Base-by-base conservation (phyloP, 1,140 invertebrate species). In the Nasonia giraulti region DNA sequence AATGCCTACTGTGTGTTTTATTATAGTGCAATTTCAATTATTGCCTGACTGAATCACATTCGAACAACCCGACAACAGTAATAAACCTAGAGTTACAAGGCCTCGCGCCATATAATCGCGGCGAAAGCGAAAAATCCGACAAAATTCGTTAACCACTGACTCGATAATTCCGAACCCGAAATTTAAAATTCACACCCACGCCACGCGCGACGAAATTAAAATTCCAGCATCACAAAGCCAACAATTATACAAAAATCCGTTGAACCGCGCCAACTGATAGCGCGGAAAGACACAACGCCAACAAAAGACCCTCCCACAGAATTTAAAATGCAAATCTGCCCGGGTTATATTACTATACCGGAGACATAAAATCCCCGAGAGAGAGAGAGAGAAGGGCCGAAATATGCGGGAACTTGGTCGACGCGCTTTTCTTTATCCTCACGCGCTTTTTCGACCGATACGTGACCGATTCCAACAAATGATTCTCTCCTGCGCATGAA, bases 251-350 rank as follows among this genome's bases (percentile, higher is more conserved):
- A 62, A 62, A 62, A 62, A 62, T 62, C 55, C 55, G 55, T 62
- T 62, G 55, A 62, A 62, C 55, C 55, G 55, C 55, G 20, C 55
- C 55, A 62, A 62, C 55, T 62, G 55, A 62, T 62, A 62, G 17
- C 55, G 55, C 55, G 55, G 55, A 62, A n/a, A 62, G 55, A 62
- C 17, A n/a, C 20, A 62, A n/a, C 55, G 55, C 55, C 55, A 62
- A 3, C 20, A 17, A 62, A 62, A 20, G 55, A n/a, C 55, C 55
- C 3, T 14, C 17, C 14, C 8, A 2, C 27, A 62, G n/a, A 37
- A 82, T 82, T 82, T 74, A 82, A 82, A 82, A 82, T 82, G 80
- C 50, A 82, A 71, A 82, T 82, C 11, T 73, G 55, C 55, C 6
- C 55, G 17, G 5, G 55, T 62, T 44, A n/a, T 62, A 62, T 2